phyloP scores from a whole-genome alignment of 2,797 vertebrate species.

The Aselliscus stoliczkanus region DNA sequence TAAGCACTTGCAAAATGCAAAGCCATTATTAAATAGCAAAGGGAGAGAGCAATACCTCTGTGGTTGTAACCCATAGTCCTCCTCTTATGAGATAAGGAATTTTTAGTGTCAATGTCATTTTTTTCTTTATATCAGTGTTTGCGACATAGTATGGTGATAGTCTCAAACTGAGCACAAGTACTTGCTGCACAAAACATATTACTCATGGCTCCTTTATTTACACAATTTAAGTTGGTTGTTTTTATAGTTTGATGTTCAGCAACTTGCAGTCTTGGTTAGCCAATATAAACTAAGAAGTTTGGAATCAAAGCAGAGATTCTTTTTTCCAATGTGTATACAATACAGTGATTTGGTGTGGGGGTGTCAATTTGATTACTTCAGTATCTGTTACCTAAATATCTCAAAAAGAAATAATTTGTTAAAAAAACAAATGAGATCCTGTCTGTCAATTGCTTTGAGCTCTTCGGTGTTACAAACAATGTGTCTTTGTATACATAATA shows the following conservation, averaged over 20 bases:
- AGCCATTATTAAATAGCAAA: not conserved
- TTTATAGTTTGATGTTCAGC: not conserved
- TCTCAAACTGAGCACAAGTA: not conserved
- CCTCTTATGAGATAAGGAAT: not conserved
- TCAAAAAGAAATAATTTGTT: constrained; percentile 35
- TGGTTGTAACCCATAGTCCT: not conserved
- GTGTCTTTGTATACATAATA: not conserved
- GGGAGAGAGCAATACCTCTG: not conserved
- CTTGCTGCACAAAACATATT: not conserved
- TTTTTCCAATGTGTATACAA: not conserved
- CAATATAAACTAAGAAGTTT: not conserved
- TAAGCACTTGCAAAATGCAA: not conserved
- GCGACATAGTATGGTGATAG: not conserved
- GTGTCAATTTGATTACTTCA: not conserved
- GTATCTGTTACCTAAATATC: constrained; percentile 33
- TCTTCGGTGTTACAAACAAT: constrained; percentile 3
- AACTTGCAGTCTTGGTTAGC: not conserved
- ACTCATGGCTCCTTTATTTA: not conserved
- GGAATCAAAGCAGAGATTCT: not conserved
- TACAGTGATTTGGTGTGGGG: not conserved
- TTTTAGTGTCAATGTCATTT: not conserved
- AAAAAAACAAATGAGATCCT: constrained; percentile 51
- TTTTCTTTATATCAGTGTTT: not conserved
- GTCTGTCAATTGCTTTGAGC: not conserved
- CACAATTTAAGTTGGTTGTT: not conserved